Evolutionary conservation across 2,888 invertebrate genomes (phyloP), one percentile per base, ranked within the genome.

Genomic region (Rhorus exstirpatorius): DNA sequence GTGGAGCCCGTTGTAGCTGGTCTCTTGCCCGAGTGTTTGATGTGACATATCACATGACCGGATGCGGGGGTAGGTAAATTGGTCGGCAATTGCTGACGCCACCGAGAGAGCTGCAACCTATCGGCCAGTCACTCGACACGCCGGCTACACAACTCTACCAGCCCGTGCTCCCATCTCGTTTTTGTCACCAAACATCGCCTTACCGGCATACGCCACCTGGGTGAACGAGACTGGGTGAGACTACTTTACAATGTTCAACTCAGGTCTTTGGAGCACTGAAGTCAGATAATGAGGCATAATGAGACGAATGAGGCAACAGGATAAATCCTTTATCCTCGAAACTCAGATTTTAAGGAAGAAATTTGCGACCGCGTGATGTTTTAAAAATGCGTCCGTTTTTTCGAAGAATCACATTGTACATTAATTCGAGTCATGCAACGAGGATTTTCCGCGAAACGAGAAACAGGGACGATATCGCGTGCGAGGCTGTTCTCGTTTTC

Each of bases 61-160:
- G 93, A 93, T 92, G 93, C 91, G 92, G 92, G 92, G 92, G 92
- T 93, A 92, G 92, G 92, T 92, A 92, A 93, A 93, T 92, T 93
- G 91, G 90, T 90, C 91, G 90, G 91, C 92, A 93, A 93, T 93
- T 93, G 92, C 90, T 91, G 91, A 92, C 91, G 92, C 92, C 92
- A 92, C 92, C 89, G 71, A 81, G 81, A 72, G 77, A 81, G 89
- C 89, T 88, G 90, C 89, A 89, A 91, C 88, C 90, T 88, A 92
- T 92, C 91, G 90, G 91, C 89, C 90, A 90, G 89, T 90, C 90
- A 89, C 89, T 90, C 90, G 86, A 86, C 86, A 85, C 84, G 75
- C 63, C 75, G 58, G 75, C 75, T 68, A 67, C 63, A 65, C 67
- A 63, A 53, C 51, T 63, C 81, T 53, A 58, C 61, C 46, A 67